Evolutionary conservation across 2,888 invertebrate species (phyloP).

Genomic region (Prenolepis imparis): DNA sequence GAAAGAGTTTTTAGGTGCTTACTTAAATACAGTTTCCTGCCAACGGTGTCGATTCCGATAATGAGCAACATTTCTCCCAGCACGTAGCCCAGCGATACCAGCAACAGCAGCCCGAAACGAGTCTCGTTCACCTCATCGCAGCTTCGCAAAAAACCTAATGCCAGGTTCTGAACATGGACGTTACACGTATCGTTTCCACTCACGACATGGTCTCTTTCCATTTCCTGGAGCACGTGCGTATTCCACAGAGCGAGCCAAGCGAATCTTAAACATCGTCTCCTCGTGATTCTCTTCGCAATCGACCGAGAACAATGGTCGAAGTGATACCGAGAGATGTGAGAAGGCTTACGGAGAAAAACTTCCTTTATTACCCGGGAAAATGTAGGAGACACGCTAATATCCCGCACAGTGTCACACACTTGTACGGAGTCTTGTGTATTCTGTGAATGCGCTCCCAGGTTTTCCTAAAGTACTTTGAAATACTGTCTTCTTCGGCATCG

Average conservation of each 20-base stretch:
- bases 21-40: conserved; percentile 74
- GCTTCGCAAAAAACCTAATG: conserved; percentile 67
- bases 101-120: conserved; percentile 69
- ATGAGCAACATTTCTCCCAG: conserved; percentile 75
- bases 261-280: conserved; percentile 67
- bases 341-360: neutral
- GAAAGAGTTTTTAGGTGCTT: conserved; percentile 27
- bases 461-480: conserved; percentile 52
- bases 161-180: conserved; percentile 66
- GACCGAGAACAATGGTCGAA: neutral
- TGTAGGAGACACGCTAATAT: conserved; percentile 69
- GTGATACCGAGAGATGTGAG: neutral
- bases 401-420: conserved; percentile 63
- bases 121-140: conserved; percentile 72
- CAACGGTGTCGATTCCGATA: conserved; percentile 72
- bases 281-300: conserved; percentile 23
- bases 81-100: conserved; percentile 75
- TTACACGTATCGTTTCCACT: conserved; percentile 62
- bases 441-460: conserved; percentile 42
- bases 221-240: conserved; percentile 67
- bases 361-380: conserved; percentile 76
- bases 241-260: conserved; percentile 77
- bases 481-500: conserved; percentile 5
- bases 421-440: conserved; percentile 65
- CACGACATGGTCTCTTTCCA: conserved; percentile 18